Evolutionary conservation across 2,113 vertebrate species (phyloP).

Genomic region (Plotosus lineatus): DNA sequence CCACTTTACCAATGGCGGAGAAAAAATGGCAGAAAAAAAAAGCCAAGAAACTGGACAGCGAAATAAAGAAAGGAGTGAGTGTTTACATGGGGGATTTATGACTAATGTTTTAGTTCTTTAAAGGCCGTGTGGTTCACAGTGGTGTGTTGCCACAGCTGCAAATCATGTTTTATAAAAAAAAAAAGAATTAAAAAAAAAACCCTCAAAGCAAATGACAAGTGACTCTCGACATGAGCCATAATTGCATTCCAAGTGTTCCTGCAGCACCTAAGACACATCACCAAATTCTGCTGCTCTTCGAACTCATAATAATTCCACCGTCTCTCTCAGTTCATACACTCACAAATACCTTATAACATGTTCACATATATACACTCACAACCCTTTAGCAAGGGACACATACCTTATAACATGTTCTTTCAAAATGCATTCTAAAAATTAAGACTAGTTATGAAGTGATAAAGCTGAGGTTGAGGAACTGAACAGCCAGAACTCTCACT

Average conservation of each 20-base stretch:
- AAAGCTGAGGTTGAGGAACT: not conserved
- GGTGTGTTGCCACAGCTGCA: not conserved
- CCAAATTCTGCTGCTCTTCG: not conserved
- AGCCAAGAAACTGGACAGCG: not conserved
- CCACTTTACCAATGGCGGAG: not conserved
- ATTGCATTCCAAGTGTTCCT: not conserved
- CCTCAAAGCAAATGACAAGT: too few relatives aligned
- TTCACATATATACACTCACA: not conserved
- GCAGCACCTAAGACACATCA: not conserved
- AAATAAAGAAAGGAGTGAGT: not conserved
- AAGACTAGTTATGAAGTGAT: not conserved
- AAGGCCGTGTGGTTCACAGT: not conserved
- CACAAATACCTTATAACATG: not conserved
- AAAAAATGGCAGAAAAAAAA: not conserved
- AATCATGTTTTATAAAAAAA: not conserved
- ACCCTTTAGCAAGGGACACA: too few relatives aligned
- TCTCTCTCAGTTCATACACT: not conserved
- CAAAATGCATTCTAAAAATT: not conserved
- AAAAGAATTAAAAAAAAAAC: too few relatives aligned
- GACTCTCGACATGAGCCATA: conserved; percentile 5
- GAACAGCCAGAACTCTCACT: not conserved
- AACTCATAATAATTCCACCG: not conserved
- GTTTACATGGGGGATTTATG: not conserved
- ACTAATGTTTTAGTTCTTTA: not conserved
- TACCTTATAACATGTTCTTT: not conserved